Evolutionary conservation across 2,113 vertebrate species (phyloP), one percentile per base, ranked within the genome.

Genomic region (Otus sunia): DNA sequence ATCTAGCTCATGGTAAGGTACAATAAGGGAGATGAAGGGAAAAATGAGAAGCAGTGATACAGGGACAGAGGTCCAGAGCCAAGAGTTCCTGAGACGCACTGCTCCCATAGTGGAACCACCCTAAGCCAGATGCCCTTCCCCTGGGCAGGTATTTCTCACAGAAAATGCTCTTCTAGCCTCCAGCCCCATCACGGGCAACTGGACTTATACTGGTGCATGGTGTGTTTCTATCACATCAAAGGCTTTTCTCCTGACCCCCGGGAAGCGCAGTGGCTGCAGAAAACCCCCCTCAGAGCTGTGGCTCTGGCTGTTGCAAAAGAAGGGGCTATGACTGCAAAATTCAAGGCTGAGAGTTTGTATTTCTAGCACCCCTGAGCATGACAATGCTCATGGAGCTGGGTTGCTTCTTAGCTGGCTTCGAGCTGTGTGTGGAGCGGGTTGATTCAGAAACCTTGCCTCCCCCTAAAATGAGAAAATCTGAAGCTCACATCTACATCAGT

Each of bases 151-250:
- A 29, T 53, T 83, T 62, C 41, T 60, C 62, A 47, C 11, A 68
- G 53, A 63, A 96, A 86, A 47, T 6, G 12, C 25, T 62, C 45
- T 60, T 29, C 50, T 8, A 36, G 13, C 64, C 49, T 63, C 43
- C 41, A 90, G 41, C 20, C 41, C n/a, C 16, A 5, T 27, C 56
- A 36, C 1, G 4, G 26, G 32, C 63, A 86, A n/a, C 17, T 3
- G 13, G 53, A 58, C 36, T 64, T 64, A 34, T 0, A 1, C 45
- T 60, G 63, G 16, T 8, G 30, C 36, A 19, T 4, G 2, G 2
- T 1, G 1, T 21, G 16, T 56, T 67, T 78, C 0, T 17, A 16
- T 37, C 34, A 15, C 8, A 50, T 37, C 8, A 3, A 68, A 81
- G 37, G 60, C 26, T 90, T 86, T 80, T 77, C 30, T 74, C 49